Base-by-base conservation (phyloP, 2,888 invertebrate species). In the Diploptera punctata region DNA sequence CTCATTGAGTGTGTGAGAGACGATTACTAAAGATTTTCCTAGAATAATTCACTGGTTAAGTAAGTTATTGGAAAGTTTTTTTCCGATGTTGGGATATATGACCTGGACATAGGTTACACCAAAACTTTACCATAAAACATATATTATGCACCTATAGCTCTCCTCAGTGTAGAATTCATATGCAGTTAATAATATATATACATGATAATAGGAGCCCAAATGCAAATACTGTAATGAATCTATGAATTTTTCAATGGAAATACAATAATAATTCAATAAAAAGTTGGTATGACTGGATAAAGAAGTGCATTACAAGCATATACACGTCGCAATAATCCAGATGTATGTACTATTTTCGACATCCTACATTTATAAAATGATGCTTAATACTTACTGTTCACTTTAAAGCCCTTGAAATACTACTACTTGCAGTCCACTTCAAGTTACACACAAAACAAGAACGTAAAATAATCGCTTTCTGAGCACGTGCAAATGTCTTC, bases 401-500 rank as follows among this genome's bases (percentile, higher is more conserved):
- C 47, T 65, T 44, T 18, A 16, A 65, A 65, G 26, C n/a, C 10
- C 44, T 38, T 10, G n/a, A 47, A 26, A 65, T 26, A 47, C 18
- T 65, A 43, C 44, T 26, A 10, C 18, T n/a, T 1, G 43, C n/a
- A 24, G 47, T 43, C 21, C 29, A 47, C 16, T 26, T 19, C 16
- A 47, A 65, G 26, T 9, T 44, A 5, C 16, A 13, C 19, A 26
- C 65, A 65, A 65, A 26, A 38, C 47, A 65, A 65, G 47, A 26
- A 26, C 65, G 16, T 44, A 26, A 65, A 26, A 44, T 44, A 65
- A 44, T 18, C 13, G 43, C n/a, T 47, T 65, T 47, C 65, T 16
- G 47, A 65, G 65, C 65, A 65, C 65, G 65, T 65, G 65, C 65
- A 65, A 65, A 65, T 65, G 47, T 65, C 65, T 65, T 47, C 65